These are phyloP conservation scores for Bubalus kerabau DNA, from an alignment of 2,113 vertebrate genomes.

Conservation along the genomic window DNA sequence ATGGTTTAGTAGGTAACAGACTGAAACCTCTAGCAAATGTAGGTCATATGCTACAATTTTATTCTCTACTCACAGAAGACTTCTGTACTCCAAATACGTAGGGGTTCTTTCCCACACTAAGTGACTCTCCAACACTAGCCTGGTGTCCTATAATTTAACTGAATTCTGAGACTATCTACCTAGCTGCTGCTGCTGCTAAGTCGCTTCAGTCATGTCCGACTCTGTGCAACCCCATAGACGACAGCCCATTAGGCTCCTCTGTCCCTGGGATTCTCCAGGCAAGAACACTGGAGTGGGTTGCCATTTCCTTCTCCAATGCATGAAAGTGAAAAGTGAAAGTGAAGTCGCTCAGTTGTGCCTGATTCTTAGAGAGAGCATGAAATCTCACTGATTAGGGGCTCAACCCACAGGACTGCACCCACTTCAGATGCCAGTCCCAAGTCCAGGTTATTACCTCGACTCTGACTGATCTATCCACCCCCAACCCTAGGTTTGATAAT, in stretches of 20 bases:
- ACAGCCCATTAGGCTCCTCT: too few relatives aligned
- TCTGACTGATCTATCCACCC: not conserved
- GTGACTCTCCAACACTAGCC: not conserved
- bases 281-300: too few relatives aligned
- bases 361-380: not conserved
- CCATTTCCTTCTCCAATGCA: too few relatives aligned
- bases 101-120: not conserved
- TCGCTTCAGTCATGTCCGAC: rapidly evolving
- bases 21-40: not conserved
- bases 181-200: too few relatives aligned
- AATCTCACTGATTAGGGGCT: not conserved
- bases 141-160: not conserved
- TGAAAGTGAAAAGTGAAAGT: too few relatives aligned
- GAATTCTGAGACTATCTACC: not conserved
- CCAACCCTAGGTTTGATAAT: not conserved
- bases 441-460: not conserved
- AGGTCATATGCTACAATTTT: not conserved
- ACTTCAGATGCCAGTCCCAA: not conserved
- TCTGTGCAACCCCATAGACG: too few relatives aligned
- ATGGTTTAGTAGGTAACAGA: not conserved
- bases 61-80: not conserved
- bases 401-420: not conserved
- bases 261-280: too few relatives aligned
- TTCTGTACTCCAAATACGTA: not conserved
- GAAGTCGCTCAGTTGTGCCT: too few relatives aligned